Conservation (phyloP, 2,797 vertebrate species). For the Ficedula albicollis region DNA sequence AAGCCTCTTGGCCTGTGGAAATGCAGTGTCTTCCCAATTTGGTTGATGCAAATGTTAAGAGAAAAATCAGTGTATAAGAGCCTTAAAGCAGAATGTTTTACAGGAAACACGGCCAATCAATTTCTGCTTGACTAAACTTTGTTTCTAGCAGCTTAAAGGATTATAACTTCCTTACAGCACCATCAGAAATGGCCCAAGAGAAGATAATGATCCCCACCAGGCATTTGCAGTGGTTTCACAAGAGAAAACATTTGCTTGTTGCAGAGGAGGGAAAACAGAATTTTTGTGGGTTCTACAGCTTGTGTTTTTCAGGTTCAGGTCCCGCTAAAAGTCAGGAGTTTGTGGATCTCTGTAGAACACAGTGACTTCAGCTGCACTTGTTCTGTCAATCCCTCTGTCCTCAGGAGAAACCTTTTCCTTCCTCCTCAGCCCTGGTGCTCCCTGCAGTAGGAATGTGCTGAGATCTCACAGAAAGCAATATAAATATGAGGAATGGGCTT, state of each 20-base stretch:
- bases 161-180: background rate
- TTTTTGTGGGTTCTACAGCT: background rate
- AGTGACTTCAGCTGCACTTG: background rate
- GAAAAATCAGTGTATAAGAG: background rate
- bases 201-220: background rate
- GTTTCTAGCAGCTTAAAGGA: background rate
- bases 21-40: background rate
- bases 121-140: conserved; percentile 10
- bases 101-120: background rate
- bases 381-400: background rate
- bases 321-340: background rate
- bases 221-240: background rate
- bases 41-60: background rate
- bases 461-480: background rate
- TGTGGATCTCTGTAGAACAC: background rate
- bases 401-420: background rate
- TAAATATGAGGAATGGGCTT: background rate
- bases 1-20: background rate
- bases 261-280: background rate
- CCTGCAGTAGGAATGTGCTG: background rate
- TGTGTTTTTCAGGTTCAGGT: background rate
- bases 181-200: background rate
- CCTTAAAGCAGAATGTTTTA: background rate
- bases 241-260: background rate
- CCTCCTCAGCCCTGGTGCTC: background rate